Evolutionary conservation across 2,113 vertebrate species (phyloP).

Genomic region (Podiceps cristatus): DNA sequence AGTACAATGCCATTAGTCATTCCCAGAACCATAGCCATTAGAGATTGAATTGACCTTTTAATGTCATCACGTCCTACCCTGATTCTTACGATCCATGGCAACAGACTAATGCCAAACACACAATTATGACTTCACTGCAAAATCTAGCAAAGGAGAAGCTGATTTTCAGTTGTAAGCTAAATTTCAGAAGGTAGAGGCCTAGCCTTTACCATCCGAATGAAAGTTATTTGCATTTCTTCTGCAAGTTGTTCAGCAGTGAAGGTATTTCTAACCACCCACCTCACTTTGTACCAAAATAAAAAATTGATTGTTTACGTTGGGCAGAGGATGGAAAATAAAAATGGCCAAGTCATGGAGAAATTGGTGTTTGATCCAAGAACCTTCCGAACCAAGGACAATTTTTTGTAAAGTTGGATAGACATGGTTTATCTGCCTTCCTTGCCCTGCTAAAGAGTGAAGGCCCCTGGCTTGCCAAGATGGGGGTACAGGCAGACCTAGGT

Average conservation of each 20-base stretch:
- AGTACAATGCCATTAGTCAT: slow-evolving; percentile 46
- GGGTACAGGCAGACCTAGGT: fast-evolving
- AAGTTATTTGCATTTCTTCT: not conserved
- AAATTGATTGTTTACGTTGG: not conserved
- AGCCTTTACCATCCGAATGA: not conserved
- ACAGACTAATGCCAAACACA: slow-evolving; percentile 32
- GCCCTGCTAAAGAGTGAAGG: not conserved
- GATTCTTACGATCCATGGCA: slow-evolving; percentile 32
- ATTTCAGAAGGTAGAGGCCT: not conserved
- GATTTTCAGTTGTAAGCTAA: not conserved
- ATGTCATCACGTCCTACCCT: slow-evolving; percentile 14
- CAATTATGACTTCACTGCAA: not conserved
- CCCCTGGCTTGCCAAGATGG: not conserved
- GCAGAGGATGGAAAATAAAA: not conserved
- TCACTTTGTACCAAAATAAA: not conserved
- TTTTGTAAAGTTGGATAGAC: not conserved
- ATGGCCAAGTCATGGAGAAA: not conserved
- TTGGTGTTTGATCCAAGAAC: not conserved
- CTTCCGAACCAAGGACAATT: not conserved
- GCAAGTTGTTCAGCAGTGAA: not conserved
- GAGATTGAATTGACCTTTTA: slow-evolving; percentile 58
- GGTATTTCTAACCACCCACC: not conserved
- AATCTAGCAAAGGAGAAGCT: not conserved
- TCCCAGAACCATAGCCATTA: slow-evolving; percentile 2
- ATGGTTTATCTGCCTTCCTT: not conserved